Conservation (phyloP, 2,113 vertebrate genomes). For the Gnathonemus longibarbis region DNA sequence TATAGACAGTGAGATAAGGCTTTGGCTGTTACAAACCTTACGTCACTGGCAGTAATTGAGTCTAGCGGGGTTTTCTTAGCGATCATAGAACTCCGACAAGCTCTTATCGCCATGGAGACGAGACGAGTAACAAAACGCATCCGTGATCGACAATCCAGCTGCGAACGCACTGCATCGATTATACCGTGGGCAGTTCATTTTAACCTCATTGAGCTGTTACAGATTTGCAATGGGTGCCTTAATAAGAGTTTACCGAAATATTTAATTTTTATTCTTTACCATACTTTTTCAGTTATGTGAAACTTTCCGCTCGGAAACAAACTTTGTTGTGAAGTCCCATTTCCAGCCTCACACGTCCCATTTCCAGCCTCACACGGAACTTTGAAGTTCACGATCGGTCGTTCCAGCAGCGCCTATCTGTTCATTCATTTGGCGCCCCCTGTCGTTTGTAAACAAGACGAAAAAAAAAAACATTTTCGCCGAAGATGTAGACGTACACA, state of each 20-base stretch:
- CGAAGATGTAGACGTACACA: background rate
- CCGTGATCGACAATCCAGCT: background rate
- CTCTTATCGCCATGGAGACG: conserved; percentile 19
- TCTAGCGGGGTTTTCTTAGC: background rate
- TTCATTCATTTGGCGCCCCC: background rate
- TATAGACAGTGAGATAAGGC: background rate
- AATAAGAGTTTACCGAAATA: background rate
- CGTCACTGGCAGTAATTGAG: background rate
- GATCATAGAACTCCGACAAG: conserved; percentile 27
- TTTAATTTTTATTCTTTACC: background rate
- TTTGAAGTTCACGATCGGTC: background rate
- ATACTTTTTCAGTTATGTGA: background rate
- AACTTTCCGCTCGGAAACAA: background rate
- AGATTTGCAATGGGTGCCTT: background rate
- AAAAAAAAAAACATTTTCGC: background rate
- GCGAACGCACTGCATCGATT: background rate
- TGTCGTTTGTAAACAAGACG: background rate
- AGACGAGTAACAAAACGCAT: conserved; percentile 3
- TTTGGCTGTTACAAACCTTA: background rate
- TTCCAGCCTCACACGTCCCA: background rate
- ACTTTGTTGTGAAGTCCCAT: background rate
- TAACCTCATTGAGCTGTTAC: background rate
- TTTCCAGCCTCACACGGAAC: background rate
- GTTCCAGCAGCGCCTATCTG: background rate
- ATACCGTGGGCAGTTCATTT: background rate